Percentiles rank a stretch among this genome's conserved stretches.
These are phyloP conservation scores for Heliconius aoede DNA, from an alignment of 2,888 invertebrate genomes.

Conservation along the genomic window DNA sequence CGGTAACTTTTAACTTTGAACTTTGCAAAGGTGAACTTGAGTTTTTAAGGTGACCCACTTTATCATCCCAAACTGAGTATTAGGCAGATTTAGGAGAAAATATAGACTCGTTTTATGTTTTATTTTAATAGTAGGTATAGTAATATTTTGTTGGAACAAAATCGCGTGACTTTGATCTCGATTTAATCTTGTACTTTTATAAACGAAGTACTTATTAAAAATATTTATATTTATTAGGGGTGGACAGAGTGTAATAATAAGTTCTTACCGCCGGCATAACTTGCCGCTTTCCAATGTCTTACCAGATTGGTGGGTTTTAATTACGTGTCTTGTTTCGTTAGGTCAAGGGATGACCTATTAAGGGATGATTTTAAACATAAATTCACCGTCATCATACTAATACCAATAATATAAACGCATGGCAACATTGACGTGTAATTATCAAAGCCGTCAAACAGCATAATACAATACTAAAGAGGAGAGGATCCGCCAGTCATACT, in stretches of 20 bases:
- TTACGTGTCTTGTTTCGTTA: neutral
- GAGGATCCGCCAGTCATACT: conserved; percentile 15
- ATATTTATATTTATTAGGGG: no score
- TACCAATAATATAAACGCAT: neutral
- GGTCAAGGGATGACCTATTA: neutral
- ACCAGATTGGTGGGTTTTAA: neutral
- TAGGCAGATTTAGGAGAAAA: conserved; percentile 5
- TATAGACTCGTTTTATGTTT: neutral
- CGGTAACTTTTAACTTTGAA: conserved; percentile 32
- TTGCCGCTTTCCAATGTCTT: neutral
- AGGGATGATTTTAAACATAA: neutral
- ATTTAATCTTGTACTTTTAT: neutral
- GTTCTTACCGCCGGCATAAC: no score
- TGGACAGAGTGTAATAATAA: neutral
- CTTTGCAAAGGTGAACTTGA: conserved; percentile 34
- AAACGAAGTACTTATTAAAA: no score
- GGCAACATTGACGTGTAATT: neutral
- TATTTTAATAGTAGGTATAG: neutral
- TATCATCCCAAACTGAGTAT: conserved; percentile 10
- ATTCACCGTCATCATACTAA: neutral
- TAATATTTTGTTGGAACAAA: neutral
- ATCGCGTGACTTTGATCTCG: neutral
- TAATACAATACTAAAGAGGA: neutral
- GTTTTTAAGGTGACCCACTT: conserved; percentile 26
- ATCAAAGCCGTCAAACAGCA: neutral